Base-by-base conservation (phyloP, 2,888 invertebrate genomes). In the Rhaphigaster nebulosa region DNA sequence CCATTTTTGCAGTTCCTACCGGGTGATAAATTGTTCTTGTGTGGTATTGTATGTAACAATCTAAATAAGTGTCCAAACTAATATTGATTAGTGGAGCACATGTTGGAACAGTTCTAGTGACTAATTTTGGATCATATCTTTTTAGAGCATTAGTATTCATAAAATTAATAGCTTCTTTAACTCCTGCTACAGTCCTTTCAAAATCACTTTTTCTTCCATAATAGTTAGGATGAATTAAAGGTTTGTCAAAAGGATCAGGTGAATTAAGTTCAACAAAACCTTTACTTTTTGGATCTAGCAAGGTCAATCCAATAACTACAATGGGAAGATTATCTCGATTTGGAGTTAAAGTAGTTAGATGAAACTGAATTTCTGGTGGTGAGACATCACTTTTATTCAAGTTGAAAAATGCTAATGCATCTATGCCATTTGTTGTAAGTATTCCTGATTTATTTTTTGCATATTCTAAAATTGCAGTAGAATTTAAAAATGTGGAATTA, bases 1-100 rank as follows among this genome's bases (percentile, higher is more conserved):
- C 93, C 93, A 93, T 93, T 90, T 93, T 93, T 87, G 93, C 92
- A 0, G 93, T 93, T 13, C 93, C 93, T 1, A 92, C 88, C 6
- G 91, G 92, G 60, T 92, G 92, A 93, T 89, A 91, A 20, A 90
- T 90, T 26, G 91, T 91, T 26, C 84, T 54, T 0, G 97, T 97
- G 92, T 96, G 96, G 84, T 95, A 95, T 92, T 94, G 95, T 0
- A 95, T 94, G 8, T 96, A 93, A 93, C 97, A 97, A 29, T 90
- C 89, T 92, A 93, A 93, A 89, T 92, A 93, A 13, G 91, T 92
- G 26, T 90, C 90, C 87, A 92, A 91, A 1, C 92, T 91, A 26
- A 90, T 92, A 89, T 91, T 92, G 18, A 80, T 76, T 41, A 91
- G 90, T 5, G 91, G 76, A 52, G 91, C 91, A 90, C 93, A 93